A percentile compares a stretch with the other conserved stretches of the same genome.
These are phyloP conservation scores for Mizuhopecten yessoensis DNA, from an alignment of 1,140 invertebrate species.

Conservation along the genomic window DNA sequence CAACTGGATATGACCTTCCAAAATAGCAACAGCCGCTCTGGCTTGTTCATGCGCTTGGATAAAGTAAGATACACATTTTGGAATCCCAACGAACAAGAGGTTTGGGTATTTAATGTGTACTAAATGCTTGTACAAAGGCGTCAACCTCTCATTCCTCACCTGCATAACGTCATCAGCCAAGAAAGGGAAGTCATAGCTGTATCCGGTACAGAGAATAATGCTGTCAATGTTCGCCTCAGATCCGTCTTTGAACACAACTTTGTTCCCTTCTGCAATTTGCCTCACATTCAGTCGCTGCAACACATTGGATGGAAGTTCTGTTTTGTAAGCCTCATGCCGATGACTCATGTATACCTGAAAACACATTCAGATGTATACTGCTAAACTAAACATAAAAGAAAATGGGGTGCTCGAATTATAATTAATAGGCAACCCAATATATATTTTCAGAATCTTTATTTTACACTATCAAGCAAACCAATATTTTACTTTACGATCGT, in stretches of 20 bases:
- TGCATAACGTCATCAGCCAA: constrained; percentile 86
- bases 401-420: too few relatives aligned
- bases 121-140: constrained; percentile 92
- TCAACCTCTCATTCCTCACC: constrained; percentile 91
- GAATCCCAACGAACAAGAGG: constrained; percentile 91
- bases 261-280: background rate
- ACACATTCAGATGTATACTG: too few relatives aligned
- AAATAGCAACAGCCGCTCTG: constrained; percentile 88
- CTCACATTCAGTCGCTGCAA: constrained; percentile 47
- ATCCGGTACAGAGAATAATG: constrained; percentile 92
- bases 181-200: constrained; percentile 92
- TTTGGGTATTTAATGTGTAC: constrained; percentile 90
- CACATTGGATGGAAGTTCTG: constrained; percentile 50
- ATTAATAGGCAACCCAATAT: too few relatives aligned
- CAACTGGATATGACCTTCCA: constrained; percentile 86
- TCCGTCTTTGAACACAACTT: constrained; percentile 61
- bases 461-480: too few relatives aligned
- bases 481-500: too few relatives aligned
- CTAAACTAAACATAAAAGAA: too few relatives aligned
- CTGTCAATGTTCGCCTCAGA: constrained; percentile 87
- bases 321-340: background rate
- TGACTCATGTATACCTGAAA: constrained; percentile 60
- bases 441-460: too few relatives aligned
- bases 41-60: constrained; percentile 93
- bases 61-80: constrained; percentile 91